These are phyloP conservation scores for Elgaria multicarinata DNA, from an alignment of 2,113 vertebrate species.

Conservation along the genomic window DNA sequence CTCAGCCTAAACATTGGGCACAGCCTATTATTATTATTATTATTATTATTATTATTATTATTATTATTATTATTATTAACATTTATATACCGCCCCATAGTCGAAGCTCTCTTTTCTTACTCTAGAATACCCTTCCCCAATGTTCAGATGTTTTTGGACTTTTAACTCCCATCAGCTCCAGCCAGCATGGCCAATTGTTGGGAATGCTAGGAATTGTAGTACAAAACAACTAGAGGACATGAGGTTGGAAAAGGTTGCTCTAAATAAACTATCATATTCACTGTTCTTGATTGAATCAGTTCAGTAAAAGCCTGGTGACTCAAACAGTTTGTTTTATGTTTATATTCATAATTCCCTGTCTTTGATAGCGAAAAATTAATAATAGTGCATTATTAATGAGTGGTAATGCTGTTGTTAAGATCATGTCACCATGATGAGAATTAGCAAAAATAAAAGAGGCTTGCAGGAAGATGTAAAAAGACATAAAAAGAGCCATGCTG, in stretches of 20 bases:
- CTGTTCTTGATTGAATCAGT: slow-evolving; percentile 73
- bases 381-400: slow-evolving; percentile 71
- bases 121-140: neutral
- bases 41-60: no score
- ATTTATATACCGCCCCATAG: no score
- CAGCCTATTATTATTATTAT: no score
- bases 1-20: neutral
- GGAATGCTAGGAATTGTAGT: neutral
- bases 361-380: slow-evolving; percentile 79
- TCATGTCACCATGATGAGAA: slow-evolving; percentile 69
- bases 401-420: slow-evolving; percentile 72
- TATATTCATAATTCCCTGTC: slow-evolving; percentile 78
- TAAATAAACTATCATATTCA: slow-evolving; percentile 57
- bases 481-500: no score
- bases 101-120: slow-evolving; percentile 3
- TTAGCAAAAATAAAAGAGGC: slow-evolving; percentile 68
- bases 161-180: neutral
- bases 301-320: slow-evolving; percentile 64
- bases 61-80: no score
- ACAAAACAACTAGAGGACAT: neutral
- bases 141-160: neutral
- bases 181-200: neutral
- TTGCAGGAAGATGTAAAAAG: slow-evolving; percentile 26
- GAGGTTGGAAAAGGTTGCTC: slow-evolving; percentile 19
- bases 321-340: slow-evolving; percentile 77